phyloP scores from a whole-genome alignment of 1,140 invertebrate species.

The Nasonia vitripennis region DNA sequence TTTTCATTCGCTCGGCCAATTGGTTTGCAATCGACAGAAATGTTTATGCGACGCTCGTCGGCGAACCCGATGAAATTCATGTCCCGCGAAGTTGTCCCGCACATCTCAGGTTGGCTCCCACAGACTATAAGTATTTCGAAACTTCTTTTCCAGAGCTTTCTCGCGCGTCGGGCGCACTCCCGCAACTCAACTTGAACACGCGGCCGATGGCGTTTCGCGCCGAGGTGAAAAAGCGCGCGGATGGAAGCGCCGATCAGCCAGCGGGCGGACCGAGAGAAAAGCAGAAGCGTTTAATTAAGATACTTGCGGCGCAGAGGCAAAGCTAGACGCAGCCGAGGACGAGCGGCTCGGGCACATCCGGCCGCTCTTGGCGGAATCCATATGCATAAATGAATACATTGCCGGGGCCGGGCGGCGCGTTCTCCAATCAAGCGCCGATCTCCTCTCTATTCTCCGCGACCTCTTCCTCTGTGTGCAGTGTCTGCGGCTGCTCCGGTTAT shows the following conservation, averaged over 20 bases:
- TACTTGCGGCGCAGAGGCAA: background rate
- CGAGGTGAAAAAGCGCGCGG: background rate
- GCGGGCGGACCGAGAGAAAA: background rate
- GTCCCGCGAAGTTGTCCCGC: background rate
- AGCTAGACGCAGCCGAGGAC: background rate
- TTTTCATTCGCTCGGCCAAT: too few relatives aligned
- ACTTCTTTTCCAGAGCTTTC: background rate
- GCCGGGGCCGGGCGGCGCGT: constrained; percentile 45
- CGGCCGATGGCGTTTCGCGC: too few relatives aligned
- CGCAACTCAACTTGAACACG: background rate
- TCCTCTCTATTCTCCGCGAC: constrained; percentile 18
- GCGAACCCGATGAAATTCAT: background rate
- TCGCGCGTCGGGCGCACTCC: background rate
- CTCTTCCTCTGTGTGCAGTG: background rate
- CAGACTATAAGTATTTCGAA: background rate
- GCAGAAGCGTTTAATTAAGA: constrained; percentile 9
- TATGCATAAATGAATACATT: constrained; percentile 67
- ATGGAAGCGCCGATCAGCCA: background rate
- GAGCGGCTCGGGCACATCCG: too few relatives aligned
- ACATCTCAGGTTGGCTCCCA: background rate
- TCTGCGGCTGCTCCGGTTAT: background rate
- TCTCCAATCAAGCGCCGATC: constrained; percentile 61
- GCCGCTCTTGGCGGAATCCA: constrained; percentile 56
- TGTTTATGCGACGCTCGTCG: background rate
- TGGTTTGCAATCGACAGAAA: too few relatives aligned